Evolutionary conservation across 1,140 invertebrate species (phyloP), one percentile per base, ranked within the genome.

Genomic region (Pemphigus obesinymphae): DNA sequence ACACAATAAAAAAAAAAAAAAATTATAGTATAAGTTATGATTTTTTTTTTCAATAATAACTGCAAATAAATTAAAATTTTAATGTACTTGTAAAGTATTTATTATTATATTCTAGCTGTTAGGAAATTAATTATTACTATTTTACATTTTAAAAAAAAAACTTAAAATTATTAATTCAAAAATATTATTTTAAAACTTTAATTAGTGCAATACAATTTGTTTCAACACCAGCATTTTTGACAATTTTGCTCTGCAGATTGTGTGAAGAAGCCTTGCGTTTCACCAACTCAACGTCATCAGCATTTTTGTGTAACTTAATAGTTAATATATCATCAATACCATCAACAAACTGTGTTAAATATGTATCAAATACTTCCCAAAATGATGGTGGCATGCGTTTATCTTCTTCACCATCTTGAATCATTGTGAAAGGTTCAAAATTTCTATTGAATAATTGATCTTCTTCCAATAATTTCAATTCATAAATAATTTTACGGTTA

Each of bases 331-430:
- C 76, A 63, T 80, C 76, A 31, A 10, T 13, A 45, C 76, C 13
- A 20, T 45, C 31, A 11, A 43, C 17, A 61, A 80, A 80, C 5
- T 80, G 55, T 0, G 6, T 13, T 29, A 80, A 63, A n/a, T 23
- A 40, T 29, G 13, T 40, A 43, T 80, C 17, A 31, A 80, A 80
- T 43, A 80, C 37, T 61, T 80, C 76, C 76, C 76, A 80, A 63
- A 80, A 80, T 80, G 17, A 37, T 2, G 34, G 37, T 10, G 76
- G 37, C 6, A 55, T 4, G 3, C 53, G 34, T 29, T 20, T 2
- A 61, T 61, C 43, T 7, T 43, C 55, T 17, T 29, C 23, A 17
- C 26, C 3, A 43, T 63, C 55, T 13, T 45, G n/a, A n/a, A n/a
- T 63, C 15, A 76, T 58, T n/a, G 76, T 61, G 63, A 80, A 63